Base-by-base conservation (phyloP, 2,113 vertebrate genomes). In the Nerophis ophidion region DNA sequence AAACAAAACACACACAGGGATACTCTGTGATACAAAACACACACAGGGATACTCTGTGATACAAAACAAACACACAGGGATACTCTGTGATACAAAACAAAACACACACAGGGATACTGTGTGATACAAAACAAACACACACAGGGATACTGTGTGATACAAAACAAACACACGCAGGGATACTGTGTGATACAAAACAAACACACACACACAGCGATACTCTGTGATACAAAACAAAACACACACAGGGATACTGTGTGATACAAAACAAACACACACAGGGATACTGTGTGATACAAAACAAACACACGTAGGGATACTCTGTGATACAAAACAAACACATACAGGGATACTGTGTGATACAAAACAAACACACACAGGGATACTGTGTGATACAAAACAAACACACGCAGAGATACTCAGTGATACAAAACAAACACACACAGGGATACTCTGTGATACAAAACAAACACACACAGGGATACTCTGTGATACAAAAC, bases 51-150 rank as follows among this genome's bases (percentile, higher is more conserved):
- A 95, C 15, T 92, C 93, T 92, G 51, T 12, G 2, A 16, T 3
- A 40, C n/a, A 14, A 26, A n/a, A 13, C 13, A 38, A 34, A 36
- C 15, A 56, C 15, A 34, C 56, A 55, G 63, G 70, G 86, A 16
- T 93, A 95, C 19, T 92, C 93, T 93, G 51, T 19, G 5, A 15
- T 3, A 46, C 15, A 15, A 26, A 26, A 93, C 63, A 98, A 98
- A 91, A 0, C 92, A 91, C 71, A 99, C 90, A 0, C 91, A 63
- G 61, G 85, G 90, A 12, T 98, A 99, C 51, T 98, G 95, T 99
- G 86, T 44, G 61, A 0, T 5, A 45, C 38, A 59, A 71, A 57
- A 48, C 57, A 72, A 36, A 92, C 64, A 93, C 89, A 0, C n/a
- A 26, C 19, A 26, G 19, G 19, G 19, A 26, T 26, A 26, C 19